phyloP scores from a whole-genome alignment of 2,797 vertebrate species.

The Heterohyrax brucei region DNA sequence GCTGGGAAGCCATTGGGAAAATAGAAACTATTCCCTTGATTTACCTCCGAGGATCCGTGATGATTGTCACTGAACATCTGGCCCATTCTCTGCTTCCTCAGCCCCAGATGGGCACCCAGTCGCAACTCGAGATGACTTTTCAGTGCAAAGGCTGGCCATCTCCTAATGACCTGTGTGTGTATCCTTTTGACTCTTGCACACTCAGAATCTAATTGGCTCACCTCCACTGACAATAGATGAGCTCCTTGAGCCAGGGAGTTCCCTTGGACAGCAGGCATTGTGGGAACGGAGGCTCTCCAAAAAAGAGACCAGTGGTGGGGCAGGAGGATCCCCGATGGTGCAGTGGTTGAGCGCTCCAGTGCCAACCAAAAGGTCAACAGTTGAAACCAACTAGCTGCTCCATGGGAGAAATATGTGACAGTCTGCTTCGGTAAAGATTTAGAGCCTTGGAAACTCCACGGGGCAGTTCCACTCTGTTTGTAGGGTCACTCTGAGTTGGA shows the following conservation, averaged over 20 bases:
- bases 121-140: background rate
- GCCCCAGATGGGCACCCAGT: background rate
- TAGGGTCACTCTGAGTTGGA: no score
- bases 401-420: no score
- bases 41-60: background rate
- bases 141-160: background rate
- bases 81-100: background rate
- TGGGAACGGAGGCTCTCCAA: background rate
- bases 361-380: no score
- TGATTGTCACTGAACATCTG: background rate
- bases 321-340: no score
- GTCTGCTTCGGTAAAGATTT: no score
- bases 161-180: background rate
- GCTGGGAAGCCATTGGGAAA: background rate
- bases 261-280: background rate
- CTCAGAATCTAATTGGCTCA: background rate
- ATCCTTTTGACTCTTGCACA: background rate
- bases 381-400: no score
- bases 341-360: no score
- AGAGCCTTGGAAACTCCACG: no score
- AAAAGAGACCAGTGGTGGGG: background rate
- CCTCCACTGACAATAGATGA: background rate
- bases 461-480: no score
- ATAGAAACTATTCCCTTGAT: background rate
- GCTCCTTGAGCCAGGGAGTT: background rate